Conservation (phyloP, 2,888 invertebrate genomes). For the Rhyacophila evoluta region DNA sequence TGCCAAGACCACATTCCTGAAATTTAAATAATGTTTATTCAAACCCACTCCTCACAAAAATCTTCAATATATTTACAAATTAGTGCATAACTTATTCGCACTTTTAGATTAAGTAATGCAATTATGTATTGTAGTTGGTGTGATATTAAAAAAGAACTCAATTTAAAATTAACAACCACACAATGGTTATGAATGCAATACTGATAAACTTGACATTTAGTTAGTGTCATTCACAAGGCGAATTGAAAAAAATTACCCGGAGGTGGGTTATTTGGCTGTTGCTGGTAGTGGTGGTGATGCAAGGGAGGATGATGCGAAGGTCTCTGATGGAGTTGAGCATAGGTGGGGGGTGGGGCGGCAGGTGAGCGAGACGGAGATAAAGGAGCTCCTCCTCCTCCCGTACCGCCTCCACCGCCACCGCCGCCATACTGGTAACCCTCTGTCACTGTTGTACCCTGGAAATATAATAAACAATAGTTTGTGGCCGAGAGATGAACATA, state of each 20-base stretch:
- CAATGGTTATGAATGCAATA: too few species aligned
- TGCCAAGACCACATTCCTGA: constrained; percentile 78
- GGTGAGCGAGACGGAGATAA: constrained; percentile 84
- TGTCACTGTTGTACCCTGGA: constrained; percentile 65
- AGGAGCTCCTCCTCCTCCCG: constrained; percentile 71
- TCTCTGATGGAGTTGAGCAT: constrained; percentile 82
- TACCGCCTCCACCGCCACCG: constrained; percentile 53
- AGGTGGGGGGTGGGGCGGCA: constrained; percentile 81
- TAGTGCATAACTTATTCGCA: too few species aligned
- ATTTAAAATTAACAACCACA: too few species aligned
- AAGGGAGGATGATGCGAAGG: constrained; percentile 68
- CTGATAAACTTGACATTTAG: too few species aligned
- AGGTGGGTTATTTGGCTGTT: constrained; percentile 54
- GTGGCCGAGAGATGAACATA: too few species aligned
- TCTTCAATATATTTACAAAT: too few species aligned
- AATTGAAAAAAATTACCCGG: constrained; percentile 45
- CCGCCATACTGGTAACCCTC: constrained; percentile 78
- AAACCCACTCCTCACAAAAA: too few species aligned
- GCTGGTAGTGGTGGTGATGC: constrained; percentile 66
- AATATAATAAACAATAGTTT: background rate
- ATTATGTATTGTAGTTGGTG: too few species aligned
- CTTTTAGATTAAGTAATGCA: too few species aligned
- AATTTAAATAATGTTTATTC: constrained; percentile 30
- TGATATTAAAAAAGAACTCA: too few species aligned
- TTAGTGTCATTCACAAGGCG: too few species aligned